phyloP scores from a whole-genome alignment of 2,888 invertebrate species.

The Agonopterix arenella region DNA sequence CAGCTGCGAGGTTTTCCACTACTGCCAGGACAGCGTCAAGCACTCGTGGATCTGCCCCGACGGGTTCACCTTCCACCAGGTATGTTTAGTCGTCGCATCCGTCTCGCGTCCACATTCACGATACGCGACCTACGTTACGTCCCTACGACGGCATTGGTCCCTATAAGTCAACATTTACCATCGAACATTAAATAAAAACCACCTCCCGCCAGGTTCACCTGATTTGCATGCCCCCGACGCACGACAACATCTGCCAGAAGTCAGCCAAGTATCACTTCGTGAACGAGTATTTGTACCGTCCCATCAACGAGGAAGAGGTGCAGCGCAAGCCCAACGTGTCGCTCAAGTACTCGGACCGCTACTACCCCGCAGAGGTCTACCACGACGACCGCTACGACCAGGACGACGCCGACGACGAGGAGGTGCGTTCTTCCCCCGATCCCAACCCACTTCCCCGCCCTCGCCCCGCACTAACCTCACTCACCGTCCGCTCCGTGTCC shows the following conservation, averaged over 20 bases:
- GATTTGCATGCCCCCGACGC: slow-evolving; percentile 94
- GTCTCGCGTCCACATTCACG: neutral
- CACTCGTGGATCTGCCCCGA: slow-evolving; percentile 97
- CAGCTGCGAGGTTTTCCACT: slow-evolving; percentile 94
- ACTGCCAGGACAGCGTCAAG: slow-evolving; percentile 92
- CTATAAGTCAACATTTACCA: too few relatives aligned
- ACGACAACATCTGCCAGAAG: slow-evolving; percentile 92
- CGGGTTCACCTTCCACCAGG: slow-evolving; percentile 92
- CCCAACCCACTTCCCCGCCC: slow-evolving; percentile 28
- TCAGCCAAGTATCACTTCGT: slow-evolving; percentile 94
- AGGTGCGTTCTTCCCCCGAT: slow-evolving; percentile 29
- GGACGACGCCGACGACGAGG: slow-evolving; percentile 63
- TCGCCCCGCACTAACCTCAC: slow-evolving; percentile 13
- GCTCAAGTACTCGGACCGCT: slow-evolving; percentile 87
- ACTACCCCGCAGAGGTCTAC: slow-evolving; percentile 88
- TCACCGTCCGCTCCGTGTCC: slow-evolving; percentile 23
- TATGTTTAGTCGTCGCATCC: slow-evolving; percentile 34
- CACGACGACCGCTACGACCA: slow-evolving; percentile 77
- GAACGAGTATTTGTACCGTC: slow-evolving; percentile 94
- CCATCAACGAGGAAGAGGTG: slow-evolving; percentile 89
- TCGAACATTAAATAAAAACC: too few relatives aligned
- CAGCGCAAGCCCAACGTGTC: slow-evolving; percentile 88
- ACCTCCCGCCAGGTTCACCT: slow-evolving; percentile 83
- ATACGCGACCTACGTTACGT: neutral
- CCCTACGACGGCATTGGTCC: neutral